Evolutionary conservation across 2,113 vertebrate genomes (phyloP).

Genomic region (Aptenodytes forsteri): DNA sequence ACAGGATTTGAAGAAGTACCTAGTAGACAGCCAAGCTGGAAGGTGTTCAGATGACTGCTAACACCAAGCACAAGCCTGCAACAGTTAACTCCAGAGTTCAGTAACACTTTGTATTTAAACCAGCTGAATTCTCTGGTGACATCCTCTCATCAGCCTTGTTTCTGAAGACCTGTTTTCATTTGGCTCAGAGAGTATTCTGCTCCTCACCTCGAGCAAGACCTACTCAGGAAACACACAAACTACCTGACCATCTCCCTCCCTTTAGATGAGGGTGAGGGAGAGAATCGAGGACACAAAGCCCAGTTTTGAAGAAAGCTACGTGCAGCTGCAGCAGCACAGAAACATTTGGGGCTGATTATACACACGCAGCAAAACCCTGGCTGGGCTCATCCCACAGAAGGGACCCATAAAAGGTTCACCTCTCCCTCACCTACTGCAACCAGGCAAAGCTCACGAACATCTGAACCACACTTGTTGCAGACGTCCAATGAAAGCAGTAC

Average conservation of each 20-base stretch:
- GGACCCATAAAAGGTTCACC: background rate
- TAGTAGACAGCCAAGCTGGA: background rate
- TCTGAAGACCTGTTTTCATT: background rate
- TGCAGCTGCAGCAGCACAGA: background rate
- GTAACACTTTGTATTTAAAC: background rate
- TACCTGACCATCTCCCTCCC: background rate
- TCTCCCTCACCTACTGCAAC: background rate
- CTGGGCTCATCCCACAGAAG: background rate
- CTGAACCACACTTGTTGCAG: background rate
- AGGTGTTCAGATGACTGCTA: background rate
- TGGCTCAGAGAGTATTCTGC: background rate
- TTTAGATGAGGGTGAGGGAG: background rate
- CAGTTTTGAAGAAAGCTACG: background rate
- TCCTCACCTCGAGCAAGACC: background rate
- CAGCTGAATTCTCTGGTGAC: background rate
- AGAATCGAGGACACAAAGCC: background rate
- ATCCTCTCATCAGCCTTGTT: background rate
- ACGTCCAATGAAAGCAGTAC: background rate
- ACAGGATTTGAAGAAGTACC: background rate
- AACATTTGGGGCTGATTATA: constrained; percentile 16
- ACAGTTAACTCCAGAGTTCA: background rate
- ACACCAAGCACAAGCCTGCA: background rate
- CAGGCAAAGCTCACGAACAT: background rate
- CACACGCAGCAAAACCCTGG: background rate
- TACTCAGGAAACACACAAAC: background rate